A percentile compares a stretch with the other conserved stretches of the same genome.
These are phyloP conservation scores for Chamaetylas fuelleborni DNA, from an alignment of 2,113 vertebrate genomes.

Conservation along the genomic window DNA sequence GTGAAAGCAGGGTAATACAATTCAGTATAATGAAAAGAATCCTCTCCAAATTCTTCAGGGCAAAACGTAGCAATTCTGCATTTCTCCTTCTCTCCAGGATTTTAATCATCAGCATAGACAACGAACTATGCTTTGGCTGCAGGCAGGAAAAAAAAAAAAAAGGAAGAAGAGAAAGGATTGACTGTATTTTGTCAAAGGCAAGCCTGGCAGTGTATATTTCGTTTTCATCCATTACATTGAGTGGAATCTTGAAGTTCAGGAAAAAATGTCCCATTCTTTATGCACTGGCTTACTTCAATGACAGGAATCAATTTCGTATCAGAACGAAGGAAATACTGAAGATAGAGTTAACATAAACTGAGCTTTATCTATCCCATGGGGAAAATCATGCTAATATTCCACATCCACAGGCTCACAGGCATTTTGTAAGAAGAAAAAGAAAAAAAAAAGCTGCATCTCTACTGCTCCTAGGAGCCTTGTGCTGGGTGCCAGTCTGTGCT, in stretches of 20 bases:
- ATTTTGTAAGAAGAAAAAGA: not conserved
- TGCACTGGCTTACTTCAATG: not conserved
- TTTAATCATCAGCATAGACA: not conserved
- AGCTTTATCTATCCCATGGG: not conserved
- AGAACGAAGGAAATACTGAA: not conserved
- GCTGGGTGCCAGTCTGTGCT: not conserved
- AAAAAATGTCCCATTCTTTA: not conserved
- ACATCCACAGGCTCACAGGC: not conserved
- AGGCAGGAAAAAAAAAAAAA: not conserved
- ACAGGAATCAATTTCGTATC: not conserved
- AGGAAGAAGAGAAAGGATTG: not conserved
- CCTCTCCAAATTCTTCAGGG: not conserved
- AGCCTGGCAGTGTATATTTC: not conserved
- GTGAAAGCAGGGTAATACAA: not conserved
- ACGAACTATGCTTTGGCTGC: not conserved
- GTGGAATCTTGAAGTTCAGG: not conserved
- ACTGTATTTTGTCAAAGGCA: constrained; percentile 10
- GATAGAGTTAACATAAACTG: not conserved
- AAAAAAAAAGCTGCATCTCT: not conserved
- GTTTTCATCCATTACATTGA: constrained; percentile 11
- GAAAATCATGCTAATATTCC: not conserved
- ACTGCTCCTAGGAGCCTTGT: not conserved
- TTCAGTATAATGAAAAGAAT: not conserved
- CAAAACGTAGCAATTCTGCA: not conserved
- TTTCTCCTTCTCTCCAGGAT: not conserved